A percentile compares a stretch with the other conserved stretches of the same genome.
These are phyloP conservation scores for Ceratothoa steindachneri DNA, from an alignment of 2,888 invertebrate genomes.

Conservation along the genomic window DNA sequence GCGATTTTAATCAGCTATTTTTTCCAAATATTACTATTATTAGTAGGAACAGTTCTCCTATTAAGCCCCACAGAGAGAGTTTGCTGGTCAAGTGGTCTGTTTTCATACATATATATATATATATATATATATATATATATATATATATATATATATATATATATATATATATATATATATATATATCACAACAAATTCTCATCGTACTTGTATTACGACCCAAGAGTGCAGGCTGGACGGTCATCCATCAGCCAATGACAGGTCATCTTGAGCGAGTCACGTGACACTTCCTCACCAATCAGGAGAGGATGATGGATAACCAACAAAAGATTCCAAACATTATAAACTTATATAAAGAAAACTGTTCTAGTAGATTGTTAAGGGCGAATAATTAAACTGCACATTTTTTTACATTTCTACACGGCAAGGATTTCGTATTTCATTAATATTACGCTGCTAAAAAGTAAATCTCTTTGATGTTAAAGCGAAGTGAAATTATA, in stretches of 20 bases:
- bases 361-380: no score
- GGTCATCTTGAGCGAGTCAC: conserved; percentile 43
- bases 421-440: no score
- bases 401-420: no score
- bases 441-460: no score
- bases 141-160: neutral
- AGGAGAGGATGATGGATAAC: conserved; percentile 37
- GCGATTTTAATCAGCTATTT: no score
- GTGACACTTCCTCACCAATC: conserved; percentile 47
- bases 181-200: neutral
- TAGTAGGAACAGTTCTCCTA: no score
- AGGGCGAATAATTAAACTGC: no score
- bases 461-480: no score
- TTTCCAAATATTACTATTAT: no score
- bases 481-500: no score
- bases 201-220: neutral
- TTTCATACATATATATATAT: neutral
- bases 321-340: neutral
- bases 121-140: neutral
- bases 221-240: neutral
- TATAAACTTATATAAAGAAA: neutral
- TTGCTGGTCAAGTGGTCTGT: no score
- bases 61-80: no score
- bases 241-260: conserved; percentile 45
- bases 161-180: neutral